A percentile compares a stretch with the other conserved stretches of the same genome.
phyloP scores from a whole-genome alignment of 2,113 vertebrate genomes.

The Ophiodon elongatus region DNA sequence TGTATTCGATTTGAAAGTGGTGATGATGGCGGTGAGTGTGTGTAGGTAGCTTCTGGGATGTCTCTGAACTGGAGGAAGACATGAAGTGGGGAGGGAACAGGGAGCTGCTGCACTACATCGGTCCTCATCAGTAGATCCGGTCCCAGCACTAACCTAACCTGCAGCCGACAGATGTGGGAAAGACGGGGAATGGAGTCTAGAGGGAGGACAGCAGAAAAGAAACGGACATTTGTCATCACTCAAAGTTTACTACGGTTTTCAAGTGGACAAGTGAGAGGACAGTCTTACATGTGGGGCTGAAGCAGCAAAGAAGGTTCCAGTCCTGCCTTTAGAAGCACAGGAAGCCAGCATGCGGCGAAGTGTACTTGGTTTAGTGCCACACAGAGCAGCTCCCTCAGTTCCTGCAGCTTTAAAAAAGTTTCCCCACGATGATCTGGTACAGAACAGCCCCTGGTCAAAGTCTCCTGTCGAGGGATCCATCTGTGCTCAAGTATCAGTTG shows the following conservation, averaged over 20 bases:
- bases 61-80: constrained; percentile 80
- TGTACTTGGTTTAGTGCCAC: constrained; percentile 51
- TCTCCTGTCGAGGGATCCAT: constrained; percentile 28
- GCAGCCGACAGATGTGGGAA: constrained; percentile 80
- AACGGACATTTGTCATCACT: not conserved
- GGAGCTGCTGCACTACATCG: constrained; percentile 70
- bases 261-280: not conserved
- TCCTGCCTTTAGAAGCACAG: constrained; percentile 89
- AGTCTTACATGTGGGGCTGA: constrained; percentile 83
- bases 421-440: not conserved
- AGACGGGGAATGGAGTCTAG: constrained; percentile 76
- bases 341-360: constrained; percentile 87
- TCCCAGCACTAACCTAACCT: constrained; percentile 71
- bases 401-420: constrained; percentile 25
- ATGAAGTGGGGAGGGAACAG: constrained; percentile 72
- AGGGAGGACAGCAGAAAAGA: constrained; percentile 1
- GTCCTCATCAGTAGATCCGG: constrained; percentile 68
- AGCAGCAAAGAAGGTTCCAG: constrained; percentile 88
- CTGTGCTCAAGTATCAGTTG: constrained; percentile 74
- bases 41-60: constrained; percentile 25
- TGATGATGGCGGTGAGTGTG: not conserved
- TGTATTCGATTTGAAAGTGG: not conserved
- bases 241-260: not conserved
- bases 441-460: not conserved
- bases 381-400: constrained; percentile 62